phyloP scores from a whole-genome alignment of 2,113 vertebrate species.

The Rhinoderma darwinii region DNA sequence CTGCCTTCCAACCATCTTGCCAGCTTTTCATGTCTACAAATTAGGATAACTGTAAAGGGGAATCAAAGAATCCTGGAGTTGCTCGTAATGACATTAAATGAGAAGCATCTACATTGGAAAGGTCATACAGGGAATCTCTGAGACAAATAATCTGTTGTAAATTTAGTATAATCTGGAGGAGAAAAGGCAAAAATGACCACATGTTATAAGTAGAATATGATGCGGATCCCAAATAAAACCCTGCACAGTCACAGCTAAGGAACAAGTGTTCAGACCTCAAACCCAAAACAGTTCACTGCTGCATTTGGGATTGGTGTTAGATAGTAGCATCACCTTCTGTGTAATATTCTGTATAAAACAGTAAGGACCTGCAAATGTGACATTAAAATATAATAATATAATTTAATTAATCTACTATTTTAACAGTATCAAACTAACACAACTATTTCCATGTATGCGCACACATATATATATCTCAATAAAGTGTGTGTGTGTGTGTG shows the following conservation, averaged over 20 bases:
- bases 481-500: too few relatives aligned
- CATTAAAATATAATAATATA: not conserved
- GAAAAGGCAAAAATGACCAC: not conserved
- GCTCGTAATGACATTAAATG: slow-evolving; percentile 39
- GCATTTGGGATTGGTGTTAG: not conserved
- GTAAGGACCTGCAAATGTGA: not conserved
- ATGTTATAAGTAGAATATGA: not conserved
- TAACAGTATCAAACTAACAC: too few relatives aligned
- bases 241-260: not conserved
- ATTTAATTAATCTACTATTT: not conserved
- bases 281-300: not conserved
- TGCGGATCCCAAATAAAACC: not conserved
- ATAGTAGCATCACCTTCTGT: not conserved
- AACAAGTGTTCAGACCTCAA: not conserved
- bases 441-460: too few relatives aligned
- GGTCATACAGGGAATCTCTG: slow-evolving; percentile 4
- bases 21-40: slow-evolving; percentile 62
- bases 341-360: too few relatives aligned
- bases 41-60: slow-evolving; percentile 59
- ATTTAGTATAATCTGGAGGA: not conserved
- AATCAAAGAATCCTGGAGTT: slow-evolving; percentile 49
- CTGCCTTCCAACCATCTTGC: slow-evolving; percentile 44
- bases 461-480: too few relatives aligned
- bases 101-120: slow-evolving; percentile 23
- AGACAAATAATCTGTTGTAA: not conserved